These are phyloP conservation scores for Plagodis dolabraria DNA, from an alignment of 2,888 invertebrate genomes.

Conservation along the genomic window DNA sequence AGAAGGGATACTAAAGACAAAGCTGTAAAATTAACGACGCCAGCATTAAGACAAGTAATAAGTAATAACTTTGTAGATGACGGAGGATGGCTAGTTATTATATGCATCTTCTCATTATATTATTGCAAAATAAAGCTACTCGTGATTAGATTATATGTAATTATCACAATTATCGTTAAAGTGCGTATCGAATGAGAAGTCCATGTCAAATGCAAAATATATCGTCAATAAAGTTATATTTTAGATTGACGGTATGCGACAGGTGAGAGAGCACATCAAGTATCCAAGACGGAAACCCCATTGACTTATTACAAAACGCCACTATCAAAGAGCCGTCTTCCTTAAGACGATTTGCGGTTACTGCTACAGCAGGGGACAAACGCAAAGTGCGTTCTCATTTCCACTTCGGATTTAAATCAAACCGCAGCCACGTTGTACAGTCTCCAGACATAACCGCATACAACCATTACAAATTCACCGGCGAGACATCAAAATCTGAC, in stretches of 20 bases:
- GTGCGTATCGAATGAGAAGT: not conserved
- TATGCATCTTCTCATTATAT: constrained; percentile 9
- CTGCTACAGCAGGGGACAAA: constrained; percentile 55
- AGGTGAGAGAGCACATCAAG: constrained; percentile 69
- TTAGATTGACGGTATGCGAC: constrained; percentile 61
- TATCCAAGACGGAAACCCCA: constrained; percentile 55
- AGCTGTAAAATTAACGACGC: constrained; percentile 10
- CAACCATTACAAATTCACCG: constrained; percentile 26
- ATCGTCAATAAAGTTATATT: constrained; percentile 36
- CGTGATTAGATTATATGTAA: not conserved
- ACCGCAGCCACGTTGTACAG: constrained; percentile 64
- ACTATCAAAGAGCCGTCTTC: constrained; percentile 57
- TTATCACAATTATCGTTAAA: constrained; percentile 1
- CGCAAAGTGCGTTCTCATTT: constrained; percentile 70
- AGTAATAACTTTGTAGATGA: constrained; percentile 14
- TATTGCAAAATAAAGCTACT: constrained; percentile 1
- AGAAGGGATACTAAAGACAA: not conserved
- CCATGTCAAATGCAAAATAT: constrained; percentile 1
- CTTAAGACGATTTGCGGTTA: constrained; percentile 70
- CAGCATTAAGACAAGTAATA: constrained; percentile 9
- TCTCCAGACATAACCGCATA: constrained; percentile 42
- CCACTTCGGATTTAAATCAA: constrained; percentile 68
- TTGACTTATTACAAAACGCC: constrained; percentile 58
- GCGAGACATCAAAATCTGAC: constrained; percentile 10
- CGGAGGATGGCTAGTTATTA: constrained; percentile 8